phyloP scores from a whole-genome alignment of 2,113 vertebrate genomes.

The Rhynchomys soricoides region DNA sequence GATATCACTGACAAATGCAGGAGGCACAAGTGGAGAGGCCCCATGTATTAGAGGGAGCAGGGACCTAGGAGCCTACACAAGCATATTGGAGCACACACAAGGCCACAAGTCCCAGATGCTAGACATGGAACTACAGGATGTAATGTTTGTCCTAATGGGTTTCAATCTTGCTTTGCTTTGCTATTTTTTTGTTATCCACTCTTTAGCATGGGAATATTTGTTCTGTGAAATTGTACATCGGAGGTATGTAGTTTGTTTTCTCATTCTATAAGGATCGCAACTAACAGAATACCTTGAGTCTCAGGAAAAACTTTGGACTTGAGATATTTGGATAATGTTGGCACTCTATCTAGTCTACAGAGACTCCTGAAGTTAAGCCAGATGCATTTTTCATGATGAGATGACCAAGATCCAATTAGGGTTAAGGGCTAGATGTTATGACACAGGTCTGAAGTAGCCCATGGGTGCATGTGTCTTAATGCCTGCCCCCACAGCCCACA shows the following conservation, averaged over 20 bases:
- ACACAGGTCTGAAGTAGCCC: not conserved
- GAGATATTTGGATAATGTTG: too few species aligned
- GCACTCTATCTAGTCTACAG: not conserved
- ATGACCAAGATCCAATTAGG: not conserved
- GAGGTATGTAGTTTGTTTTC: not conserved
- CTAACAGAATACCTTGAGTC: not conserved
- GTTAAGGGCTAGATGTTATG: too few species aligned
- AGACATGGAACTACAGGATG: not conserved
- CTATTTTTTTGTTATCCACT: not conserved
- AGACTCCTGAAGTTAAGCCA: not conserved
- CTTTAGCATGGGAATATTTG: not conserved
- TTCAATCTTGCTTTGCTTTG: not conserved
- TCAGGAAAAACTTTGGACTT: not conserved
- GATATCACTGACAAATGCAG: not conserved
- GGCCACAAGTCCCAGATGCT: not conserved
- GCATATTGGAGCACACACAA: not conserved
- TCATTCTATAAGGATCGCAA: not conserved
- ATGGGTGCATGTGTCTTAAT: not conserved
- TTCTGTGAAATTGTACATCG: not conserved
- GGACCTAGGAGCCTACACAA: not conserved
- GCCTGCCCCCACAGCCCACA: not conserved
- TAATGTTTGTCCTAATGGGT: not conserved
- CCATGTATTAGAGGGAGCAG: not conserved
- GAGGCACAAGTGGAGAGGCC: not conserved
- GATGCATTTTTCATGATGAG: not conserved